A percentile compares a stretch with the other conserved stretches of the same genome.
phyloP scores from a whole-genome alignment of 2,888 invertebrate species.

The Drosophila mercatorum region DNA sequence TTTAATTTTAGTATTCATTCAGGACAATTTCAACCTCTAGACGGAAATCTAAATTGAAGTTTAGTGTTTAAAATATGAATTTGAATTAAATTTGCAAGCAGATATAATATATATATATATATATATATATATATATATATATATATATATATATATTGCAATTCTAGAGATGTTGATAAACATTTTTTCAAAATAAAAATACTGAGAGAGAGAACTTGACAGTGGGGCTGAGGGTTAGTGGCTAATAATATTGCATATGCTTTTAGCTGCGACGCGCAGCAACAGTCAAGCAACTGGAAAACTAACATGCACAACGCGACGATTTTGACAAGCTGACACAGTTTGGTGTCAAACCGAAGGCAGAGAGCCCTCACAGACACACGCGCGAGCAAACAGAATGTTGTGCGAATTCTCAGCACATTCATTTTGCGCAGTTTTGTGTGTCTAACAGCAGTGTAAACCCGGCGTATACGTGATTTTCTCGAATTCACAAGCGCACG shows the following conservation, averaged over 20 bases:
- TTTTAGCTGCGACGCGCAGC: slow-evolving; percentile 45
- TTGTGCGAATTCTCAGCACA: slow-evolving; percentile 64
- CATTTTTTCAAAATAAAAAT: background rate
- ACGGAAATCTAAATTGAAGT: background rate
- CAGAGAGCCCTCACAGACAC: slow-evolving; percentile 36
- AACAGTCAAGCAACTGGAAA: slow-evolving; percentile 72
- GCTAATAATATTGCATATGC: slow-evolving; percentile 70
- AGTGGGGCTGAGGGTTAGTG: slow-evolving; percentile 19
- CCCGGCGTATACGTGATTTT: slow-evolving; percentile 77
- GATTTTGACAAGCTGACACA: slow-evolving; percentile 80
- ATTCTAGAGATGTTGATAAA: too few relatives aligned
- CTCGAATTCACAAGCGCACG: slow-evolving; percentile 75
- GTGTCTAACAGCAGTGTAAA: slow-evolving; percentile 72
- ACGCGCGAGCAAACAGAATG: slow-evolving; percentile 34
- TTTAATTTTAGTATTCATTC: too few relatives aligned
- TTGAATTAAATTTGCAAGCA: too few relatives aligned
- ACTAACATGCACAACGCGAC: slow-evolving; percentile 74
- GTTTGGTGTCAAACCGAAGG: slow-evolving; percentile 73
- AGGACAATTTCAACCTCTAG: too few relatives aligned
- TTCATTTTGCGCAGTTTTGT: slow-evolving; percentile 66
- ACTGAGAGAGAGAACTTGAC: background rate
- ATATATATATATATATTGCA: too few relatives aligned
- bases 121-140: too few relatives aligned
- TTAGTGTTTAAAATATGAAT: background rate
- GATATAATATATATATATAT: too few relatives aligned